Conservation (phyloP, 2,797 vertebrate genomes). For the Macrochelys suwanniensis region DNA sequence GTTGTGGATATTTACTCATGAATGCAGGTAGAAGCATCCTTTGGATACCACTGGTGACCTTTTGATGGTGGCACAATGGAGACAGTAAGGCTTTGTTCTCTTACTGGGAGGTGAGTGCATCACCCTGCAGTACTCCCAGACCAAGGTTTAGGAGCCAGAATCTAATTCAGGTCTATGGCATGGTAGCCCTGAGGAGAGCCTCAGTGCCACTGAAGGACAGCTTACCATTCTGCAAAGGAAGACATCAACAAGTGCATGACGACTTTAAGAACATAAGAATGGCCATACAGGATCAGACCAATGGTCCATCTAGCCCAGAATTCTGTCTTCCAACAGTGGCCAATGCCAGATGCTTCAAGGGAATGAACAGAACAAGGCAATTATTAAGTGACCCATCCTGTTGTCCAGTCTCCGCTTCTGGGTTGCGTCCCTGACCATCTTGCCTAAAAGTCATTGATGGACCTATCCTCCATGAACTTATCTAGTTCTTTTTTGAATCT, state of each 20-base stretch:
- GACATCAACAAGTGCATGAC: neutral
- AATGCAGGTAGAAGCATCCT: neutral
- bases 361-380: neutral
- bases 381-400: too few relatives aligned
- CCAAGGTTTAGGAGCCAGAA: neutral
- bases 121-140: neutral
- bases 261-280: neutral
- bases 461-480: neutral
- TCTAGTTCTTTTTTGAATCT: neutral
- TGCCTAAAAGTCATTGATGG: neutral
- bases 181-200: fast-evolving
- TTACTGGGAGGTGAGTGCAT: neutral
- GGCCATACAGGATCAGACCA: neutral
- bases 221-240: neutral
- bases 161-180: neutral
- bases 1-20: neutral
- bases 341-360: neutral
- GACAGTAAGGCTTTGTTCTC: neutral
- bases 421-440: neutral
- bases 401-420: too few relatives aligned
- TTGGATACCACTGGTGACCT: neutral
- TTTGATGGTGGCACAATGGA: too few relatives aligned
- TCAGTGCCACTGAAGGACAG: neutral
- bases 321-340: too few relatives aligned
- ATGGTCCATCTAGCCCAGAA: neutral